phyloP scores from a whole-genome alignment of 2,888 invertebrate species.

The Julus scandinavius region DNA sequence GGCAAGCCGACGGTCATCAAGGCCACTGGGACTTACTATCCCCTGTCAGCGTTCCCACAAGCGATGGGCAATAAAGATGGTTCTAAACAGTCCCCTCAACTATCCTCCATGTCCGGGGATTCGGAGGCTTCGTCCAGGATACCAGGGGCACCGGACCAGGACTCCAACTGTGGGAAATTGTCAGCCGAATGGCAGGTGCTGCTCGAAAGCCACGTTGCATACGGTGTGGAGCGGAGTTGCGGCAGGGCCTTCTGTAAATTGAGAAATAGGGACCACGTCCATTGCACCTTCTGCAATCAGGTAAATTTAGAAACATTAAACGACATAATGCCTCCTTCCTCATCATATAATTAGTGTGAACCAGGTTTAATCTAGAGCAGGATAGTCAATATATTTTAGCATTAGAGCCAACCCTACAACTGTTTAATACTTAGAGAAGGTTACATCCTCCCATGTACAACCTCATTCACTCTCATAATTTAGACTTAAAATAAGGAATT shows the following conservation, averaged over 20 bases:
- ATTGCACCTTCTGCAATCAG: conserved; percentile 83
- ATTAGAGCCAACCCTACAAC: too few species aligned
- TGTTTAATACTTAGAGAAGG: too few species aligned
- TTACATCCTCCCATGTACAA: too few species aligned
- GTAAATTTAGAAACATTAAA: conserved; percentile 62
- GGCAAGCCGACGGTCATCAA: conserved; percentile 75
- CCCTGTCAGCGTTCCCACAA: conserved; percentile 73
- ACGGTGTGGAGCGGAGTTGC: conserved; percentile 76
- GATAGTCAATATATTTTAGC: not conserved
- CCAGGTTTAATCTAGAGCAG: not conserved
- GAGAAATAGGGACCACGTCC: conserved; percentile 80
- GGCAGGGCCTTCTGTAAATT: conserved; percentile 83
- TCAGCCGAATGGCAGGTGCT: conserved; percentile 57
- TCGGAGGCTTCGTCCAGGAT: conserved; percentile 52
- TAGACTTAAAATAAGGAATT: too few species aligned
- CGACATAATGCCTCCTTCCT: not conserved
- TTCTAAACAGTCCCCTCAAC: conserved; percentile 55
- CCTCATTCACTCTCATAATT: too few species aligned
- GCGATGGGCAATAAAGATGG: conserved; percentile 51
- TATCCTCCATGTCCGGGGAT: conserved; percentile 56
- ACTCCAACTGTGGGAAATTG: conserved; percentile 54
- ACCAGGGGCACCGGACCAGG: conserved; percentile 56
- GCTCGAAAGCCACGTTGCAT: conserved; percentile 67
- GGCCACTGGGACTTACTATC: conserved; percentile 92
- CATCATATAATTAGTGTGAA: not conserved